phyloP scores from a whole-genome alignment of 23 tunicate genomes.

The Aplidium turbinatum region DNA sequence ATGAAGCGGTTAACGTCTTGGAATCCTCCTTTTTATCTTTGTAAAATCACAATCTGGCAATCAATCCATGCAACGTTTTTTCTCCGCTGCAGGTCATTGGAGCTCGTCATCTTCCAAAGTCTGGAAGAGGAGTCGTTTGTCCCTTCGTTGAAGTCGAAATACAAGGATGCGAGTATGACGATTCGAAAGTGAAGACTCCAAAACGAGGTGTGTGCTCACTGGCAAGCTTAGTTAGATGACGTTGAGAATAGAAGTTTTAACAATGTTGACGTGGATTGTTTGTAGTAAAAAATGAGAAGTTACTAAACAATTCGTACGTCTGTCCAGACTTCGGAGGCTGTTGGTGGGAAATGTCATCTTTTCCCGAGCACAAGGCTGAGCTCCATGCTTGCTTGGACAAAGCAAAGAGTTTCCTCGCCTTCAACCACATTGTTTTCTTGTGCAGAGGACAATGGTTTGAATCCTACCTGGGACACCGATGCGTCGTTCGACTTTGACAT shows the following conservation, averaged over 20 bases:
- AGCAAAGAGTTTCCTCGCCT: slow-evolving; percentile 11
- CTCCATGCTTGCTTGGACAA: slow-evolving; percentile 41
- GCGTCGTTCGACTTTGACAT: slow-evolving; percentile 45
- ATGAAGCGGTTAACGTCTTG: too few relatives aligned
- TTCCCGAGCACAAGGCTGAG: slow-evolving; percentile 58
- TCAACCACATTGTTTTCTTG: slow-evolving; percentile 34
- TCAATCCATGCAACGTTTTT: too few relatives aligned
- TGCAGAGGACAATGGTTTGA: slow-evolving; percentile 71
- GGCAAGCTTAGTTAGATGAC: too few relatives aligned
- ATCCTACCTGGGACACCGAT: slow-evolving; percentile 46
- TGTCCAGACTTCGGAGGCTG: slow-evolving; percentile 25
- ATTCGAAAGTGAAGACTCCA: slow-evolving; percentile 50
- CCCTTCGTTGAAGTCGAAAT: slow-evolving; percentile 65
- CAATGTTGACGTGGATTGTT: too few relatives aligned
- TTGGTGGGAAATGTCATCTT: slow-evolving; percentile 59
- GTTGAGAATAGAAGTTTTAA: too few relatives aligned
- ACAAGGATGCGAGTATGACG: slow-evolving; percentile 59
- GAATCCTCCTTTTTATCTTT: too few relatives aligned
- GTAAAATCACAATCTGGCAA: too few relatives aligned
- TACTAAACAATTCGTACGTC: too few relatives aligned
- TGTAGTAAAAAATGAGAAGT: too few relatives aligned
- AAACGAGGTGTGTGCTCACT: slow-evolving; percentile 45
- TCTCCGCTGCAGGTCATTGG: slow-evolving; percentile 47
- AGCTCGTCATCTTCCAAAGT: slow-evolving; percentile 65
- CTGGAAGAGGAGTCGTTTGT: slow-evolving; percentile 44